These are phyloP conservation scores for Machimus rusticus DNA, from an alignment of 2,888 invertebrate species.

Conservation along the genomic window DNA sequence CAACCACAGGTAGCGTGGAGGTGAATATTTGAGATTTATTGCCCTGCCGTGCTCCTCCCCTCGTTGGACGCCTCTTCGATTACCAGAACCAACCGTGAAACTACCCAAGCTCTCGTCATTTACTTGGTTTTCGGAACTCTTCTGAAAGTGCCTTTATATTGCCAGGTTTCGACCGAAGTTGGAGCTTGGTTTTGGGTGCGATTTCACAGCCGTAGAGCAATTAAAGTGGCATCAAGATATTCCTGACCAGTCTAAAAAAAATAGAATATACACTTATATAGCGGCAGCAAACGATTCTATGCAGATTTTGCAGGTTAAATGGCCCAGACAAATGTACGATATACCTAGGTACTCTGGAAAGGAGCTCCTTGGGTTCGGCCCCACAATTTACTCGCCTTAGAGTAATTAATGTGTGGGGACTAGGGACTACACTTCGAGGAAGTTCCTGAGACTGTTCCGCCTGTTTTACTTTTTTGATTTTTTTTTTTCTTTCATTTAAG, in stretches of 20 bases:
- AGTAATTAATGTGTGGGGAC: slow-evolving; percentile 30
- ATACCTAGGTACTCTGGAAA: not conserved
- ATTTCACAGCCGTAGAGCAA: not conserved
- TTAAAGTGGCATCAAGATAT: not conserved
- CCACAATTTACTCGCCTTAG: slow-evolving; percentile 8
- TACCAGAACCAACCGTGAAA: not conserved
- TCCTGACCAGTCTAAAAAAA: not conserved
- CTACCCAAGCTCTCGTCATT: not conserved
- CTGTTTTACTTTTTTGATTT: not conserved
- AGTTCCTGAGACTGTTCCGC: not conserved
- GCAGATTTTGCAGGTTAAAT: slow-evolving; percentile 13
- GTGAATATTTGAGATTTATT: slow-evolving; percentile 24
- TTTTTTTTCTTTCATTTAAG: not conserved
- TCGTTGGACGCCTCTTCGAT: not conserved
- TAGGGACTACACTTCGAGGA: not conserved
- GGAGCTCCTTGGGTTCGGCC: not conserved
- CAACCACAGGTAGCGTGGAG: not conserved
- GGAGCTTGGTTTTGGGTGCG: not conserved
- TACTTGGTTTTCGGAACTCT: not conserved
- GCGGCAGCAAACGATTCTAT: not conserved
- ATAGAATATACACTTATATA: not conserved
- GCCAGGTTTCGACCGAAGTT: not conserved
- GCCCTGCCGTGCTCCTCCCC: not conserved
- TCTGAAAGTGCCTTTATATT: not conserved
- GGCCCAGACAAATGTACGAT: not conserved